phyloP scores from a whole-genome alignment of 2,888 invertebrate species.

The Digitonthophagus gazella region DNA sequence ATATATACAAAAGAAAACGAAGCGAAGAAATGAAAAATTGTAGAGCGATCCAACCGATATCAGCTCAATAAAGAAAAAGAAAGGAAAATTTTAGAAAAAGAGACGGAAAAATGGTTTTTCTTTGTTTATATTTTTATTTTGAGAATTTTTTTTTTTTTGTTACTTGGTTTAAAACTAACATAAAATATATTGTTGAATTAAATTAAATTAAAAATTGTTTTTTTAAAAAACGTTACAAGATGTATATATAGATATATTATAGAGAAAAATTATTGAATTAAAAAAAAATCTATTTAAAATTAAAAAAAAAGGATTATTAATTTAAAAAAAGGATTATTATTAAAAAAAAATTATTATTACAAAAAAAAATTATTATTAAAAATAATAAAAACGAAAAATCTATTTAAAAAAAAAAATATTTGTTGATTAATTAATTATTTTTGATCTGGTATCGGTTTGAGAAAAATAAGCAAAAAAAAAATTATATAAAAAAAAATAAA shows the following conservation, averaged over 20 bases:
- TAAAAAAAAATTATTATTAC: neutral
- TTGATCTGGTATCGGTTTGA: constrained; percentile 25
- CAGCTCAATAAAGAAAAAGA: too few relatives aligned
- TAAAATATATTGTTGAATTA: neutral
- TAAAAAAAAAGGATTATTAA: constrained; percentile 19
- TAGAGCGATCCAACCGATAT: neutral
- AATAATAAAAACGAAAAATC: too few relatives aligned
- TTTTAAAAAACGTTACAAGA: neutral
- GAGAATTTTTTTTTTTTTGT: too few relatives aligned
- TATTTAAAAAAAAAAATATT: too few relatives aligned
- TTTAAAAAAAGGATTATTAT: constrained; percentile 15
- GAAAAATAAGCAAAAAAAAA: neutral
- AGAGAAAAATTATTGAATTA: constrained; percentile 26
- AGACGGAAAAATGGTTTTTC: too few relatives aligned
- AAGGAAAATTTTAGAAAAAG: too few relatives aligned
- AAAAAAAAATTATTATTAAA: too few relatives aligned
- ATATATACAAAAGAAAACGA: too few relatives aligned
- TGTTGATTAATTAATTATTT: too few relatives aligned
- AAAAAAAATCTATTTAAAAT: constrained; percentile 15
- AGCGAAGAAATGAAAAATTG: neutral
- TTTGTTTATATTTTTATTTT: too few relatives aligned
- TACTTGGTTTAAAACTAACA: neutral
- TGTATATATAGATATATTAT: constrained; percentile 26
- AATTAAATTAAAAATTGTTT: neutral
- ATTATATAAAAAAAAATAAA: neutral